Conservation (phyloP, 2,888 invertebrate genomes). For the Cacoxenus indagator region DNA sequence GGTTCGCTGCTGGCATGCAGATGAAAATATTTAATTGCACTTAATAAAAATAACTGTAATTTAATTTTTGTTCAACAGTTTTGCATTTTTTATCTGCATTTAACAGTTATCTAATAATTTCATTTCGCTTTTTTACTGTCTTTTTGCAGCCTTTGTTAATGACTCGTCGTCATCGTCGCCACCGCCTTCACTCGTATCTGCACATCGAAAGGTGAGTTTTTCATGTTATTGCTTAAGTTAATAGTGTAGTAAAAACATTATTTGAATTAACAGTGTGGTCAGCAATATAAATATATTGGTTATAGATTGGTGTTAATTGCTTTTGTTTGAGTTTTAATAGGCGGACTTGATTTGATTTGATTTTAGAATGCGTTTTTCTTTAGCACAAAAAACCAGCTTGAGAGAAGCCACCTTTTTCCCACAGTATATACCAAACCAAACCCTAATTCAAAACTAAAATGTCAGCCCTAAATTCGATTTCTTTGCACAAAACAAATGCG, state of each 20-base stretch:
- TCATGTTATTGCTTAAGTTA: not conserved
- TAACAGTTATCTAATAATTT: slow-evolving; percentile 23
- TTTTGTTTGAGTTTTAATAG: no score
- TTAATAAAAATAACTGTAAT: slow-evolving; percentile 18
- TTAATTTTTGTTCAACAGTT: slow-evolving; percentile 27
- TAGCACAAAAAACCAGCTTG: not conserved
- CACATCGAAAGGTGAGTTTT: slow-evolving; percentile 55
- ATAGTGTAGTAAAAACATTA: not conserved
- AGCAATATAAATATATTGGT: not conserved
- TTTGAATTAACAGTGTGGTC: not conserved
- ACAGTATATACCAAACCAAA: not conserved
- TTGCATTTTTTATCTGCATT: slow-evolving; percentile 9
- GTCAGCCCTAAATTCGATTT: slow-evolving; percentile 1
- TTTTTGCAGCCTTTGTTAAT: slow-evolving; percentile 51
- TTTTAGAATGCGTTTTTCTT: not conserved
- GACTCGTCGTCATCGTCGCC: slow-evolving; percentile 8
- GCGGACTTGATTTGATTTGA: no score
- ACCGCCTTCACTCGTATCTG: slow-evolving; percentile 44
- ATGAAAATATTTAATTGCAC: slow-evolving; percentile 27
- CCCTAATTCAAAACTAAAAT: not conserved
- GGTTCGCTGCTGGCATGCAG: not conserved
- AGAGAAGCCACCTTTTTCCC: not conserved
- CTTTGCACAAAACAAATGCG: not conserved
- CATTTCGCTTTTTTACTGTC: not conserved
- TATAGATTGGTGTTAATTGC: no score